These are phyloP conservation scores for Euphydryas editha DNA, from an alignment of 2,888 invertebrate species.

Conservation along the genomic window DNA sequence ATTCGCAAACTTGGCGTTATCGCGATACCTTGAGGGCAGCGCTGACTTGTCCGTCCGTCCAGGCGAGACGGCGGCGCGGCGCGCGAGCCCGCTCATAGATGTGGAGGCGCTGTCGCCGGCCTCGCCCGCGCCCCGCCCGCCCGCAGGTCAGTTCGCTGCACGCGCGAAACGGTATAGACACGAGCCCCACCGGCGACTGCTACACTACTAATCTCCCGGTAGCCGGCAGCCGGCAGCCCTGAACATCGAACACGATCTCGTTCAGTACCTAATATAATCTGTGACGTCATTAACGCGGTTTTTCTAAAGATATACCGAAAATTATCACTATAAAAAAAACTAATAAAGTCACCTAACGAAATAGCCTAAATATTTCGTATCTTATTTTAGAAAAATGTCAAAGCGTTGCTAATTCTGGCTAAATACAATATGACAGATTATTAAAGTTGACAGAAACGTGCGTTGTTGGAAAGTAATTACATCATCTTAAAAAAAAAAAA, in stretches of 20 bases:
- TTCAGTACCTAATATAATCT: not conserved
- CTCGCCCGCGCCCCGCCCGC: slow-evolving; percentile 73
- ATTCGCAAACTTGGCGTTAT: slow-evolving; percentile 48
- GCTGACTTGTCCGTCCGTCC: slow-evolving; percentile 55
- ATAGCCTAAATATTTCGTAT: no score
- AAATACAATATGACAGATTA: not conserved
- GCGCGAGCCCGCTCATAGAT: slow-evolving; percentile 87
- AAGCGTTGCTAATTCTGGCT: not conserved
- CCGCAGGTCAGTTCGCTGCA: slow-evolving; percentile 84
- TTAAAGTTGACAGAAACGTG: slow-evolving; percentile 1
- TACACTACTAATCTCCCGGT: no score
- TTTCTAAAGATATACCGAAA: not conserved
- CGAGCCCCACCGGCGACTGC: not conserved
- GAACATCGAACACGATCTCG: not conserved
- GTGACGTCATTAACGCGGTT: not conserved
- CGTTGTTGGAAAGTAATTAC: not conserved
- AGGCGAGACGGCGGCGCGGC: slow-evolving; percentile 86
- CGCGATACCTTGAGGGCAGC: slow-evolving; percentile 44
- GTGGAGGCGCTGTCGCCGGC: slow-evolving; percentile 86
- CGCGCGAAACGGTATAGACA: slow-evolving; percentile 73
- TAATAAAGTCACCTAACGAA: no score
- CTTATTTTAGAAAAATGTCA: not conserved
- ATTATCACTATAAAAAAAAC: not conserved
- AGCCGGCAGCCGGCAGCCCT: no score
- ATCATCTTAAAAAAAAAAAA: not conserved